Conservation (phyloP, 2,113 vertebrate genomes). For the Pampusana beccarii region DNA sequence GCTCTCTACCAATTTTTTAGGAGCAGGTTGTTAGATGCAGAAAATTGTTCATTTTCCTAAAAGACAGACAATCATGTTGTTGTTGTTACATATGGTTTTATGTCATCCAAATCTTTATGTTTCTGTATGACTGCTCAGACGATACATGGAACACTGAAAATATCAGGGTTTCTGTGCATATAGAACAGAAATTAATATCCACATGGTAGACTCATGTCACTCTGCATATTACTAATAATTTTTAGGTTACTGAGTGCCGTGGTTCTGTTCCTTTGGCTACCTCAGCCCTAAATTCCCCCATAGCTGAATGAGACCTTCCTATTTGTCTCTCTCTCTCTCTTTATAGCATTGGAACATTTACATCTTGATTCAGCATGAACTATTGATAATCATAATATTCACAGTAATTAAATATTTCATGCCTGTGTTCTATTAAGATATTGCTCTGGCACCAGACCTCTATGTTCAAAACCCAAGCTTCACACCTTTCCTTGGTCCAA, state of each 20-base stretch:
- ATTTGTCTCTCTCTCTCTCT: not conserved
- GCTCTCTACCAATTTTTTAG: not conserved
- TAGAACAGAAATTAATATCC: not conserved
- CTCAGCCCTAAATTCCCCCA: not conserved
- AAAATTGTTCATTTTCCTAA: not conserved
- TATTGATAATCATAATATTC: not conserved
- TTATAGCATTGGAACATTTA: not conserved
- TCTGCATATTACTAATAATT: not conserved
- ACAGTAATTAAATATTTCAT: not conserved
- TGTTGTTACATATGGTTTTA: not conserved
- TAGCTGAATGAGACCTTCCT: not conserved
- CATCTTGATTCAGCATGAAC: not conserved
- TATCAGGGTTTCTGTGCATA: not conserved
- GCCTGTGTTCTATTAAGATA: not conserved
- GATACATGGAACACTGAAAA: not conserved
- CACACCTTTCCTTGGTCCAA: not conserved
- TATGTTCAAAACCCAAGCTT: not conserved
- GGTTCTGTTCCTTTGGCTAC: not conserved
- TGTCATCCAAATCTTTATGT: fast-evolving
- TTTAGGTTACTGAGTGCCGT: not conserved
- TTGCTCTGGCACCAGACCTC: not conserved
- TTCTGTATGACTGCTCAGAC: not conserved
- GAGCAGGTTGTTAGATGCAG: not conserved
- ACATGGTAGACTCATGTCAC: fast-evolving
- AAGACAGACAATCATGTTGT: not conserved